Base-by-base conservation (phyloP, 2,113 vertebrate species). In the Camelus dromedarius region DNA sequence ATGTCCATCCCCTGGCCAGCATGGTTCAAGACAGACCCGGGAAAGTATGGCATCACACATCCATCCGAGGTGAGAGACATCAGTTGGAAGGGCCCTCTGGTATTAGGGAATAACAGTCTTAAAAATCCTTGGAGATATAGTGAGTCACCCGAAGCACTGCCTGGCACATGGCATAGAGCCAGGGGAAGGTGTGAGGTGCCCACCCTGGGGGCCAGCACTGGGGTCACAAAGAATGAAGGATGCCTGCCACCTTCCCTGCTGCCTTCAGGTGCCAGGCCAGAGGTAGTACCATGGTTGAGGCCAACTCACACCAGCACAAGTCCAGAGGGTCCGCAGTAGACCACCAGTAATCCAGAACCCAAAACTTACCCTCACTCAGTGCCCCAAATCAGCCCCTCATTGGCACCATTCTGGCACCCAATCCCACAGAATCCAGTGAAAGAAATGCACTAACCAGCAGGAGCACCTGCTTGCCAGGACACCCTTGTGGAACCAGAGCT, bases 401-500 rank as follows among this genome's bases (percentile, higher is more conserved):
- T 42, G 38, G 42, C 4, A n/a, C 67, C 58, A n/a, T n/a, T 66
- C 20, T 15, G 15, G 48, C 81, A 35, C 22, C 75, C 42, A 42
- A 0, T 60, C 11, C 67, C 69, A 14, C 10, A 1, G 1, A 4
- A 46, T 2, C 42, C 14, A 0, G 16, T 48, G 30, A 20, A 38
- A 72, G 19, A 89, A 81, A 50, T 48, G 8, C 4, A 3, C 32
- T 35, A 13, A 28, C 6, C 48, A 60, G 12, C 15, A 75, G 35
- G 60, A 56, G 15, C 19, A 15, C 10, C 48, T 84, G 30, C 62
- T 77, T 73, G 11, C 28, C 48, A 67, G 42, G 12, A 52, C 19
- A n/a, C 64, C 30, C 32, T 89, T 4, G 6, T 52, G 14, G 58
- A 67, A 42, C 24, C 12, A 91, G 30, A 83, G 28, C 2, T 35